These are phyloP conservation scores for Avahi laniger DNA, from an alignment of 2,797 vertebrate species.

Conservation along the genomic window DNA sequence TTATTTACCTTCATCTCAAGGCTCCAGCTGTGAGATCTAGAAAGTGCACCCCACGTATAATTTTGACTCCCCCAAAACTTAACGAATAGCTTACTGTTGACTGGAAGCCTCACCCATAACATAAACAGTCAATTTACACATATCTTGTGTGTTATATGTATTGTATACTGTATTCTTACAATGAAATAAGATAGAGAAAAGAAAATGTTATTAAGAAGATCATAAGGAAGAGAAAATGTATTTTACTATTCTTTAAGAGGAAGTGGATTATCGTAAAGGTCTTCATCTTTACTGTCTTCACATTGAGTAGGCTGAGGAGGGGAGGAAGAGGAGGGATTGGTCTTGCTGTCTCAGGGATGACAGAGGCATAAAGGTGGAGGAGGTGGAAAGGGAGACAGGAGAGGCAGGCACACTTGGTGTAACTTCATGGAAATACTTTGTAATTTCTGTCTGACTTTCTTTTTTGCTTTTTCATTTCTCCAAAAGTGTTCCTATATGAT, in stretches of 20 bases:
- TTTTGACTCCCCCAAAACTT: background rate
- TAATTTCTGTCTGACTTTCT: background rate
- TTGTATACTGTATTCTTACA: background rate
- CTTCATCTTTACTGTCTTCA: background rate
- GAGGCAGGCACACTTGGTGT: background rate
- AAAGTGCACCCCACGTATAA: constrained; percentile 9
- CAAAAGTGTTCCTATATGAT: background rate
- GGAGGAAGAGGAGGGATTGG: background rate
- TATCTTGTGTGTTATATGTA: background rate
- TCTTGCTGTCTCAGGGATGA: background rate
- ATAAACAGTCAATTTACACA: background rate
- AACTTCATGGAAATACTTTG: background rate
- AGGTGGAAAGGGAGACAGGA: background rate
- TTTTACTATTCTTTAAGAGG: background rate
- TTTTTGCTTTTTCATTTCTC: background rate
- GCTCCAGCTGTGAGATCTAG: background rate
- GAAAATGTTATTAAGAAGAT: background rate
- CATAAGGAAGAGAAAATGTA: background rate
- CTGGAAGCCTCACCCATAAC: background rate
- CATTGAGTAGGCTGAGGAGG: background rate
- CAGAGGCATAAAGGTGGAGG: background rate
- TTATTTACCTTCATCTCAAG: constrained; percentile 76
- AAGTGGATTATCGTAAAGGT: background rate
- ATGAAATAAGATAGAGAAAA: background rate
- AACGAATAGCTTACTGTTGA: background rate